These are phyloP conservation scores for Syngnathus floridae DNA, from an alignment of 2,113 vertebrate species.

Conservation along the genomic window DNA sequence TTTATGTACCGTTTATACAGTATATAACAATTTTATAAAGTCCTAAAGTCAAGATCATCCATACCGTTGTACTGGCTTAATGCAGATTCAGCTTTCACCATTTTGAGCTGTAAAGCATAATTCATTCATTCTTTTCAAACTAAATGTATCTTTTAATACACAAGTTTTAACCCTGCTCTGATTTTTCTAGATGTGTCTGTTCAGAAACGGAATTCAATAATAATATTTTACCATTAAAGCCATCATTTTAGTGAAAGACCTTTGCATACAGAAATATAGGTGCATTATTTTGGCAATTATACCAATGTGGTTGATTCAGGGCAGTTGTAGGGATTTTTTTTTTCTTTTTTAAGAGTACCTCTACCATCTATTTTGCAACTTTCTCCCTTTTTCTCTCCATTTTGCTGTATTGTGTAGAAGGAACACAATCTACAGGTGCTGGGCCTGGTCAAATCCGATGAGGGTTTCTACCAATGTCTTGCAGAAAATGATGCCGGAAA, in stretches of 20 bases:
- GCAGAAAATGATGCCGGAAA: slow-evolving; percentile 95
- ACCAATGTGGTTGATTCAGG: too few species aligned
- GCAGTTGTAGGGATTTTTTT: neutral
- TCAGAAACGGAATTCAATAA: too few species aligned
- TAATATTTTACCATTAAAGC: too few species aligned
- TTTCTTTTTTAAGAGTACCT: neutral
- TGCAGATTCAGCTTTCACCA: neutral
- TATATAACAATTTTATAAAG: neutral
- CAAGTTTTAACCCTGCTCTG: neutral
- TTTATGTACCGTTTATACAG: too few species aligned
- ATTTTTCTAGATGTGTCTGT: neutral
- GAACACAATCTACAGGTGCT: slow-evolving; percentile 96
- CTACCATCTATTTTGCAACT: neutral
- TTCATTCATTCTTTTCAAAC: neutral
- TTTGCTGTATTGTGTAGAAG: slow-evolving; percentile 68
- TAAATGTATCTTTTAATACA: neutral
- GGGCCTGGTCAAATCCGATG: slow-evolving; percentile 93
- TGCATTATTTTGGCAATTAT: too few species aligned
- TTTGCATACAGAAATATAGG: too few species aligned
- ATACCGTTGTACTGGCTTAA: neutral
- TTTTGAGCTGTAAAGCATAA: neutral
- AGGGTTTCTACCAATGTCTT: slow-evolving; percentile 98
- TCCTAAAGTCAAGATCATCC: neutral
- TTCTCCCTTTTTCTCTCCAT: neutral
- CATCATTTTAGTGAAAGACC: neutral